These are phyloP conservation scores for Drosophila ambigua DNA, from an alignment of 1,140 invertebrate genomes.

Conservation along the genomic window DNA sequence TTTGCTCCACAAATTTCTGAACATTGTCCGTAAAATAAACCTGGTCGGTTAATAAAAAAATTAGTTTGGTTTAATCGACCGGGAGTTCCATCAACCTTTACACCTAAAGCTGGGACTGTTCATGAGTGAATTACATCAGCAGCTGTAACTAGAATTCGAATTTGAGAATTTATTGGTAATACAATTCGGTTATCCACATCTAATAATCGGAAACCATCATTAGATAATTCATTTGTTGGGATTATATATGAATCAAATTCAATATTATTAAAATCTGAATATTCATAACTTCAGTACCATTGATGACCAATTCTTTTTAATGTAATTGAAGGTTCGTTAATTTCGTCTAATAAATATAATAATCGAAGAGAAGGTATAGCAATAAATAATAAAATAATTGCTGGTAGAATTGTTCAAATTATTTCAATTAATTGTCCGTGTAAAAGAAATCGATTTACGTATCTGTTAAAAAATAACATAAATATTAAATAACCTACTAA, in stretches of 20 bases:
- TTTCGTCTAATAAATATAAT: constrained; percentile 87
- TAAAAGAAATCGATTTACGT: constrained; percentile 84
- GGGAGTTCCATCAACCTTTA: constrained; percentile 88
- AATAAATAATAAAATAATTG: constrained; percentile 87
- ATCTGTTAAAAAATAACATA: constrained; percentile 84
- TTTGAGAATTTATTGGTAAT: constrained; percentile 85
- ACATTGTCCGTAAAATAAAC: constrained; percentile 89
- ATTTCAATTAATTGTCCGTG: constrained; percentile 86
- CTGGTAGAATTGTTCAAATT: constrained; percentile 87
- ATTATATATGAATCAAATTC: constrained; percentile 65
- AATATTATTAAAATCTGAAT: constrained; percentile 86
- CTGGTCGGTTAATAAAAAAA: constrained; percentile 85
- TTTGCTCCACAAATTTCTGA: constrained; percentile 92
- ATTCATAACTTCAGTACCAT: constrained; percentile 89
- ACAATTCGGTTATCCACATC: constrained; percentile 87
- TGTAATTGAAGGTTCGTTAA: constrained; percentile 84
- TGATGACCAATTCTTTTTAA: constrained; percentile 88
- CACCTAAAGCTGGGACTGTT: constrained; percentile 86
- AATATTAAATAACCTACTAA: constrained; percentile 86
- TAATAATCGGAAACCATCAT: constrained; percentile 85
- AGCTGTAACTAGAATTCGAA: constrained; percentile 86
- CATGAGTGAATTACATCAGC: constrained; percentile 89
- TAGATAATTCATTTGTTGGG: constrained; percentile 76
- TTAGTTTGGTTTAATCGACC: constrained; percentile 88
- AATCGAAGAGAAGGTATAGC: constrained; percentile 86